phyloP scores from a whole-genome alignment of 1,140 invertebrate genomes.

The Caenorhabditis inopinata region DNA sequence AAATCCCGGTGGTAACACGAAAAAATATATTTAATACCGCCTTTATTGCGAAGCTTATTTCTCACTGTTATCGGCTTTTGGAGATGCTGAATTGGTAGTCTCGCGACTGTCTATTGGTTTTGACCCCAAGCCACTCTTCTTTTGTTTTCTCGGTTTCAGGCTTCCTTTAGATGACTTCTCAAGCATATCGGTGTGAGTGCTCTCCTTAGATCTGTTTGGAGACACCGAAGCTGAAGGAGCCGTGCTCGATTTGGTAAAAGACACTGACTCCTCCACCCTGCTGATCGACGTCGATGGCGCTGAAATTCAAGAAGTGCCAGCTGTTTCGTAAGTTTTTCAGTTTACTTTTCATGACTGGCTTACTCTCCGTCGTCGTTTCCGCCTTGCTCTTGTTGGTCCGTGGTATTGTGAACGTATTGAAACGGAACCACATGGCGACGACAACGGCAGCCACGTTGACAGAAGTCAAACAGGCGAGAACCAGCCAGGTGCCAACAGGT shows the following conservation, averaged over 20 bases:
- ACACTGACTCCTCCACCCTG: not conserved
- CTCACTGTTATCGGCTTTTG: no score
- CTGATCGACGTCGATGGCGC: conserved; percentile 1
- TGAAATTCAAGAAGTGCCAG: not conserved
- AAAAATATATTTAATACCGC: no score
- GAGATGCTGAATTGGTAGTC: not conserved
- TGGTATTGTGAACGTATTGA: not conserved
- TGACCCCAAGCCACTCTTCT: not conserved
- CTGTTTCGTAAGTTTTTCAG: not conserved
- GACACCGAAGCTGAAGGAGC: not conserved
- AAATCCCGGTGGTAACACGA: no score
- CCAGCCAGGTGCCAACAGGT: not conserved
- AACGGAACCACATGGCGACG: not conserved
- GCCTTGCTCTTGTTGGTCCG: not conserved
- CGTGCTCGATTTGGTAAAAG: not conserved
- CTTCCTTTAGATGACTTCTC: conserved; percentile 8
- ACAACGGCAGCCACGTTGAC: not conserved
- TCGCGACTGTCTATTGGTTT: conserved; percentile 1
- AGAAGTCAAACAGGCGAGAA: not conserved
- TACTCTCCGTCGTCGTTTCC: not conserved
- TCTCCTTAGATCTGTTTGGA: not conserved
- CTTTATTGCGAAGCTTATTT: no score
- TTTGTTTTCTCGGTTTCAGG: not conserved
- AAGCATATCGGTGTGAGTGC: no score
- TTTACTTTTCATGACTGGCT: not conserved